phyloP scores from a whole-genome alignment of 1,140 invertebrate species.

The Samia ricini region DNA sequence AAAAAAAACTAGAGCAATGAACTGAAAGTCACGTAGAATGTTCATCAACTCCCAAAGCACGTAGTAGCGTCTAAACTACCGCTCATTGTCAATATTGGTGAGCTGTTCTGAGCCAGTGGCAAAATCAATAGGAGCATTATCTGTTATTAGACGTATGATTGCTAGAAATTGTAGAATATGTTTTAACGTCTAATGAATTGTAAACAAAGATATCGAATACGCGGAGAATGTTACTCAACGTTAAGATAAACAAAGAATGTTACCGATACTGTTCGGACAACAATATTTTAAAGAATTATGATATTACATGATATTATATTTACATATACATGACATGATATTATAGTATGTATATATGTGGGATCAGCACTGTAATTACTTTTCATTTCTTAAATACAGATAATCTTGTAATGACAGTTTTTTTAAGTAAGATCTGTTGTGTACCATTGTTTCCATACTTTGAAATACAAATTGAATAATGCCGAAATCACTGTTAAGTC shows the following conservation, averaged over 20 bases:
- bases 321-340: no score
- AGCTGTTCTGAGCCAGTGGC: conserved; percentile 52
- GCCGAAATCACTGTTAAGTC: conserved; percentile 43
- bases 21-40: conserved; percentile 63
- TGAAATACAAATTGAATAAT: conserved; percentile 36
- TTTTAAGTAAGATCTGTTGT: neutral
- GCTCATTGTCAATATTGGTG: conserved; percentile 74
- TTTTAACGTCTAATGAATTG: conserved; percentile 48
- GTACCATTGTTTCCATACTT: neutral
- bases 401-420: no score
- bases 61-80: conserved; percentile 72
- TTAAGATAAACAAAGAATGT: neutral
- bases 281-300: neutral
- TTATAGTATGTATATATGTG: no score
- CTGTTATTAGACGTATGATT: conserved; percentile 49
- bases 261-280: neutral
- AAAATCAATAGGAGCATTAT: conserved; percentile 68
- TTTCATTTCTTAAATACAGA: no score
- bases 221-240: conserved; percentile 2
- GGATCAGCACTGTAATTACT: no score
- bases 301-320: no score
- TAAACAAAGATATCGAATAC: conserved; percentile 25
- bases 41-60: conserved; percentile 63
- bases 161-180: conserved; percentile 47
- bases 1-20: conserved; percentile 75